phyloP scores from a whole-genome alignment of 2,797 vertebrate species.

The Taenioides sp. region DNA sequence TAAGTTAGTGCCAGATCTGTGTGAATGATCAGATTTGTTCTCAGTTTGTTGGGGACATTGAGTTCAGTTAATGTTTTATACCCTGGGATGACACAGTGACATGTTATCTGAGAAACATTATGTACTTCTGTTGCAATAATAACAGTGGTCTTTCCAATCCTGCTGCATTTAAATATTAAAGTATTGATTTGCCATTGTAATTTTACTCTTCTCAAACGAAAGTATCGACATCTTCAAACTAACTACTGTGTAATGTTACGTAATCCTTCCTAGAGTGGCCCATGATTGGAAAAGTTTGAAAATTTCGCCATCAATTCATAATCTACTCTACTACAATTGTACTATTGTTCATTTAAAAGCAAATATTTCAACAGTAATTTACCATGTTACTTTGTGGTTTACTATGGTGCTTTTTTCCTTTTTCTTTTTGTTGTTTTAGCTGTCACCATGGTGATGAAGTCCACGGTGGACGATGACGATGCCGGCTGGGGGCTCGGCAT shows the following conservation, averaged over 20 bases:
- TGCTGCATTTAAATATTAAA: too few relatives aligned
- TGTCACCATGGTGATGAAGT: conserved; percentile 94
- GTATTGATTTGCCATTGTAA: not conserved
- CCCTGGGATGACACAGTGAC: not conserved
- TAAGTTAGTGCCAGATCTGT: not conserved
- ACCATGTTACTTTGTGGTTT: not conserved
- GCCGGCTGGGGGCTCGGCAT: conserved; percentile 91
- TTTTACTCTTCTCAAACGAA: not conserved
- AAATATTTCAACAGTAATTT: not conserved
- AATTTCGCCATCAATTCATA: too few relatives aligned
- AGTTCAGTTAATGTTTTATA: not conserved
- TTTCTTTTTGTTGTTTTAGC: conserved; percentile 28
- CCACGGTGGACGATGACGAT: conserved; percentile 92
- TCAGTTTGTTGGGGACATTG: not conserved
- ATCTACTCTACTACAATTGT: too few relatives aligned
- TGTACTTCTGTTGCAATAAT: not conserved
- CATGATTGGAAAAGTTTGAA: too few relatives aligned
- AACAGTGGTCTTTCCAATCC: not conserved
- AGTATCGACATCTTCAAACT: too few relatives aligned
- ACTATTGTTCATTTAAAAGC: not conserved
- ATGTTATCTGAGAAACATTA: not conserved
- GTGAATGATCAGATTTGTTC: not conserved
- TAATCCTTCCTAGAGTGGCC: too few relatives aligned
- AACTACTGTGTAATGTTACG: too few relatives aligned
- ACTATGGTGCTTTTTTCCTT: not conserved